Evolutionary conservation across 1,140 invertebrate species (phyloP), one percentile per base, ranked within the genome.

Genomic region (Colletes gigas): DNA sequence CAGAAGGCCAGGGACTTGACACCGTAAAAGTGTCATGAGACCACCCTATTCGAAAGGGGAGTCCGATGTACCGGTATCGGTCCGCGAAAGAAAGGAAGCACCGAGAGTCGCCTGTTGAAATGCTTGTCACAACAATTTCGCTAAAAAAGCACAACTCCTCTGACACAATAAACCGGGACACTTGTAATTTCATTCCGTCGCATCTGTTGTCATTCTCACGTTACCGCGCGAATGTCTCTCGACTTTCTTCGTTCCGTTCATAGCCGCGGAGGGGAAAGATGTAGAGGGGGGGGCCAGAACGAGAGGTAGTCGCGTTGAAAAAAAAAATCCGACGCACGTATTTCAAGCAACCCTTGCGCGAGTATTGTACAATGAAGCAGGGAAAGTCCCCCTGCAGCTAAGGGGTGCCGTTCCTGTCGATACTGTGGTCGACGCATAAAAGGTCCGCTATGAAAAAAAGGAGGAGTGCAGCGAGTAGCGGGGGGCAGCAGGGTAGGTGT

Each of bases 181-280:
- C 85, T 90, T 90, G 87, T 91, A 91, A 91, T 91, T 91, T 88
- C 85, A 87, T 90, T 90, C 81, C 84, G 72, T 69, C 84, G 83
- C 91, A 91, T 91, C 91, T 91, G 90, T 89, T 90, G 89, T 89
- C 87, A 89, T 90, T 90, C 90, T 91, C 89, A 87, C 86, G 84
- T 91, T 91, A 90, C 89, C 82, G 12, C 83, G 63, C 62, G 65
- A 73, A 47, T 78, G 74, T 88, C 70, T 78, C 73, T 81, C 82
- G 86, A 80, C 81, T 87, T 81, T 86, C 59, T 82, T 69, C 86
- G 77, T 75, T 67, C 41, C 52, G 66, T 39, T 54, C 41, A 19
- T 47, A 21, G 54, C 7, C 19, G 44, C 19, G 8, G n/a, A 59
- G 54, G 41, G 14, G 55, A 30, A 30, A 30, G 30, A 30, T 30